Percentiles rank a stretch among this genome's conserved stretches.
Conservation (phyloP, 2,797 vertebrate species). For the Takifugu rubripes region DNA sequence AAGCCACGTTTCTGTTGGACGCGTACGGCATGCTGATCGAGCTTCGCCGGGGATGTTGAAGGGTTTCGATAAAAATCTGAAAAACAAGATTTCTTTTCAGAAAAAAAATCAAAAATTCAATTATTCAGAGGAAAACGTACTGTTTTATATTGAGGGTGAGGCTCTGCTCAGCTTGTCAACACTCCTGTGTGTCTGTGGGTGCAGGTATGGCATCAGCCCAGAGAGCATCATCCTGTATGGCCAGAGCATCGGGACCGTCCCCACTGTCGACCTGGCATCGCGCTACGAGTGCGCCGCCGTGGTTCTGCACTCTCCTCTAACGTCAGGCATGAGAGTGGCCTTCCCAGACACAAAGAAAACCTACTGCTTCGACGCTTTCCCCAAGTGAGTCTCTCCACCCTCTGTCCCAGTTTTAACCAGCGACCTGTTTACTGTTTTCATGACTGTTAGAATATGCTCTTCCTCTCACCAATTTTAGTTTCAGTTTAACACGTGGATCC, state of each 20-base stretch:
- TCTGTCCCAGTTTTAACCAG: background rate
- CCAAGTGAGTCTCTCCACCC: conserved; percentile 80
- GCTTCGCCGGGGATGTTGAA: too few species aligned
- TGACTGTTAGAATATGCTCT: background rate
- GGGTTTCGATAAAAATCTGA: too few species aligned
- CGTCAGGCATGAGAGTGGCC: conserved; percentile 94
- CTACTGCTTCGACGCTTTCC: conserved; percentile 95
- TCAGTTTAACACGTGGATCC: background rate
- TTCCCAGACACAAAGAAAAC: conserved; percentile 97
- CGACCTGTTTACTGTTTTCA: background rate
- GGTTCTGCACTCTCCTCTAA: conserved; percentile 91
- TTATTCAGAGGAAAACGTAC: too few species aligned
- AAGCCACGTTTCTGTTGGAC: too few species aligned
- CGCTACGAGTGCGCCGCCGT: conserved; percentile 94
- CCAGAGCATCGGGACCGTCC: conserved; percentile 94
- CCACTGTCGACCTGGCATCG: conserved; percentile 92
- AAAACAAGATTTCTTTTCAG: too few species aligned
- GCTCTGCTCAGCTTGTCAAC: background rate
- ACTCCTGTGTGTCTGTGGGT: too few species aligned
- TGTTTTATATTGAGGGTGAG: background rate
- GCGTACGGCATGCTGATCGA: too few species aligned
- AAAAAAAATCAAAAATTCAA: too few species aligned
- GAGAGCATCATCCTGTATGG: conserved; percentile 94
- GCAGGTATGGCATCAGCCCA: conserved; percentile 91
- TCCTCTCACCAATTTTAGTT: conserved; percentile 7